Evolutionary conservation across 2,888 invertebrate species (phyloP), one percentile per base, ranked within the genome.

Genomic region (Drosophila hamatofila): DNA sequence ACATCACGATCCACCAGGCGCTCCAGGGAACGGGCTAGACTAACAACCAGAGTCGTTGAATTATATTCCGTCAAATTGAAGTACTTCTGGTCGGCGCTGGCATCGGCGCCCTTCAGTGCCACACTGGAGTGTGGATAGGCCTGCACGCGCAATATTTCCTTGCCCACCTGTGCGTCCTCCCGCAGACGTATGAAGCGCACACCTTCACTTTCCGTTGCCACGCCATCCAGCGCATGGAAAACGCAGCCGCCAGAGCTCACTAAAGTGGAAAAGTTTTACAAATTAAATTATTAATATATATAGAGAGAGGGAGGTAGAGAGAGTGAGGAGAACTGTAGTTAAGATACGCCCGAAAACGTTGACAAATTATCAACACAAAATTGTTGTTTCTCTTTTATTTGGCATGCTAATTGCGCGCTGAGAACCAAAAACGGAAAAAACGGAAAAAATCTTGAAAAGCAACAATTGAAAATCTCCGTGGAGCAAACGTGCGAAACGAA

Each of bases 121-220:
- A 92, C 90, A 33, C 88, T 91, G 74, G 92, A 94, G 92, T 97
- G 95, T 8, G 97, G 97, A 93, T 96, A 96, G n/a, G 97, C 97
- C 93, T 97, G 96, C 8, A 97, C 94, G 75, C 94, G 94, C 30
- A 97, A 93, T 14, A 97, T 96, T 92, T 97, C 96, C 60, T 96
- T 95, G 14, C 97, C 97, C 2, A 96, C 95, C 67, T 94, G 94
- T 8, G 97, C 93, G 92, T 97, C 96, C 92, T 97, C 97, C 8
- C 97, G 96, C 77, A 97, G 96, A 80, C 97, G 94, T 68, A 97
- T 96, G 90, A 97, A 97, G 85, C 97, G 95, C 75, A 97, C 93
- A 87, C 97, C 97, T 92, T 97, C 97, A 39, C 92, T 91, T 83
- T 93, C 93, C 3, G 92, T 84, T 6, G 92, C 88, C 5, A 84